Percentiles rank a stretch among this genome's conserved stretches.
phyloP scores from a whole-genome alignment of 2,113 vertebrate genomes.

The Amphilophus citrinellus region DNA sequence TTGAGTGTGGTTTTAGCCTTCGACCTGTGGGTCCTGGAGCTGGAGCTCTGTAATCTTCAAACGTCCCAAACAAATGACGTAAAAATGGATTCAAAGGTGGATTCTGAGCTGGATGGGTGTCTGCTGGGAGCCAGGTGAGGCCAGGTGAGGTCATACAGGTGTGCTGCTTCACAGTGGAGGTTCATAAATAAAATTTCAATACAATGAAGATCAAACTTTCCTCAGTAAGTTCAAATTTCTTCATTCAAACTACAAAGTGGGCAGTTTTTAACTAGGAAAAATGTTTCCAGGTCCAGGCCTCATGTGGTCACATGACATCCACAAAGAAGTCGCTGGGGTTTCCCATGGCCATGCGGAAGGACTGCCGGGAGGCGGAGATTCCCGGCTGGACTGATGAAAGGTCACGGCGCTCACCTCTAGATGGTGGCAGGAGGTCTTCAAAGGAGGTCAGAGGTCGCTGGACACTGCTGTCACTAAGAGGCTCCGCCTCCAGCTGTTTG shows the following conservation, averaged over 20 bases:
- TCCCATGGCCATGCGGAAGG: conserved; percentile 95
- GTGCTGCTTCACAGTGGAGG: background rate
- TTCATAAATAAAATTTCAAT: conserved; percentile 16
- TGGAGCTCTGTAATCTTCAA: too few relatives aligned
- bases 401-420: conserved; percentile 79
- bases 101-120: background rate
- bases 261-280: background rate
- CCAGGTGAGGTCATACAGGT: conserved; percentile 11
- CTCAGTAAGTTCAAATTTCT: background rate
- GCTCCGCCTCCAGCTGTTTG: background rate
- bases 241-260: background rate
- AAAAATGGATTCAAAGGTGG: too few relatives aligned
- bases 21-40: too few relatives aligned
- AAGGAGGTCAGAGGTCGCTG: conserved; percentile 79
- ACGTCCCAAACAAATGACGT: too few relatives aligned
- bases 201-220: background rate
- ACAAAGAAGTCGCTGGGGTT: conserved; percentile 98
- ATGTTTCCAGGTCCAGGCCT: background rate
- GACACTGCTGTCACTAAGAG: conserved; percentile 77
- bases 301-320: conserved; percentile 83
- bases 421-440: conserved; percentile 70
- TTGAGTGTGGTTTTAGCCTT: too few relatives aligned
- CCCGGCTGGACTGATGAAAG: conserved; percentile 89
- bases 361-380: conserved; percentile 92
- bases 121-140: background rate